Evolutionary conservation across 2,888 invertebrate species (phyloP), one percentile per base, ranked within the genome.

Genomic region (Drosophila engyochracea): DNA sequence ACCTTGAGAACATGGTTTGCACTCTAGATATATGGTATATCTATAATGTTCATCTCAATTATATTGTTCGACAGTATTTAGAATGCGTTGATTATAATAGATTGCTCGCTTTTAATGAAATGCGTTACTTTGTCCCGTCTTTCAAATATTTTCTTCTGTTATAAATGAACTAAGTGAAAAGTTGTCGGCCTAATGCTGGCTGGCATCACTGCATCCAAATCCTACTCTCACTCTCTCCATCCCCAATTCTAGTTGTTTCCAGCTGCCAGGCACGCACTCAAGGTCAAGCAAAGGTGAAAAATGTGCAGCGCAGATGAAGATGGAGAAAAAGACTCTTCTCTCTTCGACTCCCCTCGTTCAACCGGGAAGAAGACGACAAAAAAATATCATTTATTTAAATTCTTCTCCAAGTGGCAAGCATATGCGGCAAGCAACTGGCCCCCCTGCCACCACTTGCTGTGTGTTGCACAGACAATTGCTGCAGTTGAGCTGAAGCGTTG

Each of bases 211-310:
- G 67, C 71, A 65, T 66, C 33, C 39, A 39, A n/a, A 57, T 31
- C 39, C 44, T 41, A 28, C 30, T 3, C 51, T 28, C 49, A 35
- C 58, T 47, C 41, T 39, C 35, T 9, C 14, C 30, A 12, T 37
- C 54, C 49, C 49, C 53, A 51, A 5, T 47, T 58, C 44, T 55
- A 72, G 39, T 22, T 52, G 51, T 37, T 67, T 72, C 55, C 80
- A 79, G 70, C 74, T 76, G 78, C 63, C 58, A 72, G 79, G 88
- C 85, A 81, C 81, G 82, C 79, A 79, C 76, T 80, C 74, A 83
- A 82, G 85, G 89, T 85, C 85, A 86, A 76, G 80, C 82, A 87
- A 91, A 91, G 91, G 91, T 91, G 91, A 88, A 85, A 79, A 83
- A 90, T 90, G 82, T 87, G 82, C 84, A 83, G 71, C 68, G 64